Evolutionary conservation across 35 echinoderm and acorn worm genomes (phyloP), one percentile per base, ranked within the genome.

Genomic region (Nesometra sesokonis): DNA sequence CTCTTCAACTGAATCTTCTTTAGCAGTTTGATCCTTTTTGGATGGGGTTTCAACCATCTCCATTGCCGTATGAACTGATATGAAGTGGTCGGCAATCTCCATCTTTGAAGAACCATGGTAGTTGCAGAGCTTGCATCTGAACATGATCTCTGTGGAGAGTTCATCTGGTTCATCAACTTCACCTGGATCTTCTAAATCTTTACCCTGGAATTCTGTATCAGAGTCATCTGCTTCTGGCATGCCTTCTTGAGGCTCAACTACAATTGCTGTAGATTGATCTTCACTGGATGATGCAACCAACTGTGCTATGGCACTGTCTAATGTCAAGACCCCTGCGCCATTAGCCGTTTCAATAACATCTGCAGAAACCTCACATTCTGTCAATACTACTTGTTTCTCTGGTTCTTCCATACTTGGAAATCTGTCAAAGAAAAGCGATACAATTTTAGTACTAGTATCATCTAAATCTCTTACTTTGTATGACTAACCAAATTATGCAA

Each of bases 41-140:
- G 31, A 19, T 80, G 83, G 77, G 11, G 76, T n/a, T 32, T 35
- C 36, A 19, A 32, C 78, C 23, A 86, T 77, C 32, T 93, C 91
- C 32, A 93, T 88, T 30, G 88, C 91, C 27, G 86, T 93, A 37
- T 93, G 91, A 40, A 89, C 84, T 29, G 46, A 89, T 32, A 93
- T 43, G 82, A 93, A 93, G 39, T 93, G 91, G 38, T 82, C 82
- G 13, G 91, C 91, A 82, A 93, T 93, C 77, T 93, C 91, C 23
- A 85, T 46, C 67, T 93, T 93, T 30, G 77, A 80, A 29, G 35
- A 38, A 33, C 91, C 91, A 27, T 84, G 89, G 35, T 57, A 93
- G n/a, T 93, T 87, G 31, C 91, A 93, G 30, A 93, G 84, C 30
- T 93, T 93, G 77, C 91, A 93, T 23, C 91, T 52, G 47, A 93